phyloP scores from a whole-genome alignment of 1,140 invertebrate genomes.

The Pantala flavescens region DNA sequence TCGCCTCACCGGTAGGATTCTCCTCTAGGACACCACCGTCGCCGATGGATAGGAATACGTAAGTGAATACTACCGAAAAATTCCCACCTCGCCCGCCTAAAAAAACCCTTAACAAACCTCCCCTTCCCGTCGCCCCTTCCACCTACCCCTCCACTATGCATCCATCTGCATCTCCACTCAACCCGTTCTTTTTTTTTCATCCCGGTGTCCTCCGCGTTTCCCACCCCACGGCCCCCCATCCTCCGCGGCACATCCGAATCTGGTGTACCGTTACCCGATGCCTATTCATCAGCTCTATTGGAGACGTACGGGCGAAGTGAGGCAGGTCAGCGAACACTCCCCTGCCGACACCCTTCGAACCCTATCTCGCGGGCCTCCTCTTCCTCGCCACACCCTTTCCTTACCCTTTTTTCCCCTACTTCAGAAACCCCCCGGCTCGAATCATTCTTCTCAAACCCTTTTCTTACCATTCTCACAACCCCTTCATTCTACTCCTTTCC shows the following conservation, averaged over 20 bases:
- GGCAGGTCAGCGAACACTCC: not conserved
- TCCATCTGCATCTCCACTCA: conserved; percentile 7
- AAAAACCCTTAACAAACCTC: not conserved
- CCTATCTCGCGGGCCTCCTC: not conserved
- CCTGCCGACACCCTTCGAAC: conserved; percentile 1
- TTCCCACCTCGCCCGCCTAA: not conserved
- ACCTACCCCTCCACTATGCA: not conserved
- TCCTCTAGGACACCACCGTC: not conserved
- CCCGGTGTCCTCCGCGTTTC: not conserved
- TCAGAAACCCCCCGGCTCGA: not conserved
- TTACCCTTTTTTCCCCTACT: not conserved
- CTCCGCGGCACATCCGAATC: not conserved
- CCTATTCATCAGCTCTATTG: conserved; percentile 1
- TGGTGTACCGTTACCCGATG: conserved; percentile 2
- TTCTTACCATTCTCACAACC: not conserved
- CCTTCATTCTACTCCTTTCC: not conserved
- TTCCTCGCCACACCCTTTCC: not conserved
- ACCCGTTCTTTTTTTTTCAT: not conserved
- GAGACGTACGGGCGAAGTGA: conserved; percentile 1
- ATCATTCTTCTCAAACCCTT: conserved; percentile 2
- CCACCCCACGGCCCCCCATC: not conserved
- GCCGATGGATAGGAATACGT: not conserved
- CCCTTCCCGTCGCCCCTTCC: not conserved
- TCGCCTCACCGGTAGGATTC: not conserved
- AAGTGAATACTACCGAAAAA: conserved; percentile 1